Base-by-base conservation (phyloP, 2,113 vertebrate genomes). In the Redunca redunca region DNA sequence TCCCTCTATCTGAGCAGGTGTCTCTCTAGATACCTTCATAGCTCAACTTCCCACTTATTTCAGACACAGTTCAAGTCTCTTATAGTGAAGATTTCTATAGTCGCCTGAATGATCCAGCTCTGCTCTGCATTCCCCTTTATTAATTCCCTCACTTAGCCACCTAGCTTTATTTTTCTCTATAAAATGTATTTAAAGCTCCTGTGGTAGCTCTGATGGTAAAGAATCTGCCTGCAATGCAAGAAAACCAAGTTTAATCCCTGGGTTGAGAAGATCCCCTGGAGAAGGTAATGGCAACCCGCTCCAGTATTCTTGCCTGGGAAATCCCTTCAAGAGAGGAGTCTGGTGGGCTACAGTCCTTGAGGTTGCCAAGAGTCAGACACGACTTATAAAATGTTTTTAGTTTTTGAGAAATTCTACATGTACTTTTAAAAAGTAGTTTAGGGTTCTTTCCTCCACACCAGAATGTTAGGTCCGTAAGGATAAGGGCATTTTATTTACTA, bases 301-400 rank as follows among this genome's bases (percentile, higher is more conserved):
- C 36, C 67, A 74, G 21, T 13, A 25, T 74, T 40, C 36, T 3
- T 40, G 19, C 67, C 36, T 40, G 21, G 36, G 10, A 40, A 71
- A 40, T 40, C 67, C 67, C 36, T 40, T 25, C 0, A 0, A 74
- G 19, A 40, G 5, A 40, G 11, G 36, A 74, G 9, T 13, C 36
- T 25, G 36, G 5, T 74, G 36, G 36, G 21, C 5, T 74, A 74
- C 21, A 40, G 67, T 74, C 12, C 19, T 40, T 40, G 36, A 12
- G 21, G 67, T 74, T 25, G 11, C 11, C 13, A 74, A 74, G 19
- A 74, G 36, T 40, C 21, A 40, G 36, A 74, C 67, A 74, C 1
- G 0, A 23, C 21, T 25, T 10, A 74, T 74, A 40, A 74, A 74
- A 74, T 25, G 36, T 7, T 13, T 7, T 40, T 71, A 71, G 19